Percentiles rank a stretch among this genome's conserved stretches.
These are phyloP conservation scores for Linnaemya vulpina DNA, from an alignment of 2,888 invertebrate species.

Conservation along the genomic window DNA sequence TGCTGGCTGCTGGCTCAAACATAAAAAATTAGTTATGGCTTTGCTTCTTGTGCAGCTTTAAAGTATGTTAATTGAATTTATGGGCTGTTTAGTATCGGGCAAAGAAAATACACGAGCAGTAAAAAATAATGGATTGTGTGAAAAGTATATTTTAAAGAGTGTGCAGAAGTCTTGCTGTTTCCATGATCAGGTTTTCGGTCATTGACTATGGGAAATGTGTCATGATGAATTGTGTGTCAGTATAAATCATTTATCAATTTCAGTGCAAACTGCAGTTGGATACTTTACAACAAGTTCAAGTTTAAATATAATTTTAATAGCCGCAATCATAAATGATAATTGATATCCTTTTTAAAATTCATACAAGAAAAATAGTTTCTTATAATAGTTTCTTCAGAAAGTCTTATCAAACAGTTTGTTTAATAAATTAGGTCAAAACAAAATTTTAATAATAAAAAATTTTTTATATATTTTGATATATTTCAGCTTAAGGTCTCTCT, in stretches of 20 bases:
- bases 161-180: conserved; percentile 7
- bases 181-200: neutral
- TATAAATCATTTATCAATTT: conserved; percentile 1
- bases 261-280: neutral
- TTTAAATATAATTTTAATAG: neutral
- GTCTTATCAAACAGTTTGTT: no score
- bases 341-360: neutral
- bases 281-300: conserved; percentile 23
- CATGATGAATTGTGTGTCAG: conserved; percentile 15
- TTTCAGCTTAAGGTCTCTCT: no score
- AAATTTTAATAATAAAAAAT: no score
- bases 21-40: conserved; percentile 40
- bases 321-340: neutral
- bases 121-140: conserved; percentile 30
- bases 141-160: conserved; percentile 4
- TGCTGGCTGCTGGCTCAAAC: conserved; percentile 6
- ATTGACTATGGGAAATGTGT: conserved; percentile 25
- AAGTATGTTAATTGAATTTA: conserved; percentile 62
- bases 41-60: conserved; percentile 5
- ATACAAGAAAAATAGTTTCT: no score
- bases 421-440: no score
- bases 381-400: no score
- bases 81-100: conserved; percentile 22
- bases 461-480: no score
- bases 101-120: conserved; percentile 5